A percentile compares a stretch with the other conserved stretches of the same genome.
phyloP scores from a whole-genome alignment of 1,140 invertebrate species.

The Chelonus insularis region DNA sequence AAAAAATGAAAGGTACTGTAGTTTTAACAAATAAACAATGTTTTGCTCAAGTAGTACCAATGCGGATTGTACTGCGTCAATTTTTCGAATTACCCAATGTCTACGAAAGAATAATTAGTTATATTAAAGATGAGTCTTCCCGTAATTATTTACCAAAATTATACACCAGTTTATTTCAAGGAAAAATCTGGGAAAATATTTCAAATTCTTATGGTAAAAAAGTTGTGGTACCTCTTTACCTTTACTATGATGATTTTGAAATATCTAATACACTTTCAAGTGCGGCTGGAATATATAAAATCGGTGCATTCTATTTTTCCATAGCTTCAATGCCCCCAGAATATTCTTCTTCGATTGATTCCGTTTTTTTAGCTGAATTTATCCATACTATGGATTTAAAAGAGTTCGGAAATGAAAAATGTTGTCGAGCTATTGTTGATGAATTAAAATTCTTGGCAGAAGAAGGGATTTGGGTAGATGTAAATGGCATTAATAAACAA shows the following conservation, averaged over 20 bases:
- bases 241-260: conserved; percentile 6
- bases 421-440: neutral
- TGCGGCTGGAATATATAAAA: neutral
- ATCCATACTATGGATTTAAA: neutral
- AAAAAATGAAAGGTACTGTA: conserved; percentile 14
- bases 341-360: neutral
- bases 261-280: neutral
- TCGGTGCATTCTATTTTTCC: neutral
- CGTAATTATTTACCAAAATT: no score
- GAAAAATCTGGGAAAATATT: no score
- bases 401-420: neutral
- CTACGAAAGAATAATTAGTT: no score
- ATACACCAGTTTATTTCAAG: no score
- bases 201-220: no score
- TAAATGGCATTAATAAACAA: neutral
- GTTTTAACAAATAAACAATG: conserved; percentile 23
- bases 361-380: neutral
- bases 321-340: neutral
- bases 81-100: no score
- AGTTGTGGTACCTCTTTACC: no score
- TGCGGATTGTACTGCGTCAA: no score
- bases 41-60: conserved; percentile 2
- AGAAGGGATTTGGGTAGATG: neutral
- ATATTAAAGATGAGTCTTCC: no score
- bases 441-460: neutral